Percentiles rank a stretch among this genome's conserved stretches.
Conservation (phyloP, 2,797 vertebrate genomes). For the Passerculus sandwichensis region DNA sequence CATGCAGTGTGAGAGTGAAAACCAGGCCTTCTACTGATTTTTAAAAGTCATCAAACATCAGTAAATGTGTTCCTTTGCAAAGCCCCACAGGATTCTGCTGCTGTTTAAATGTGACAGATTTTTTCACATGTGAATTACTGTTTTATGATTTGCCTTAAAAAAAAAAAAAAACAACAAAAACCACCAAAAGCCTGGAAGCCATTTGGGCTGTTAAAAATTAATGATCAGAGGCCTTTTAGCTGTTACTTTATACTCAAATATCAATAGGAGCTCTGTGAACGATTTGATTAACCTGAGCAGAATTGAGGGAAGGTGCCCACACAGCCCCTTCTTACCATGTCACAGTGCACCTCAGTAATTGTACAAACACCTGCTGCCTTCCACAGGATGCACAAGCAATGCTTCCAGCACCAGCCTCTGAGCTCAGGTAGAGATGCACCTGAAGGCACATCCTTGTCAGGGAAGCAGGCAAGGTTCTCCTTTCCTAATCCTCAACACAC, state of each 20-base stretch:
- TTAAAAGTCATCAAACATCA: not conserved
- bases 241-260: not conserved
- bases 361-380: rapidly evolving
- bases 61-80: not conserved
- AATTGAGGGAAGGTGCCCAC: not conserved
- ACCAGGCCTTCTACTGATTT: not conserved
- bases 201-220: conserved; percentile 27
- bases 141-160: not conserved
- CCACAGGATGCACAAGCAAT: not conserved
- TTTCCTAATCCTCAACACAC: not conserved
- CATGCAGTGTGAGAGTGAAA: not conserved
- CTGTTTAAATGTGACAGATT: not conserved
- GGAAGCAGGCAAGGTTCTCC: not conserved
- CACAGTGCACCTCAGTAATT: not conserved
- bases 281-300: not conserved
- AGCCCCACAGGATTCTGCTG: not conserved
- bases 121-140: not conserved
- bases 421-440: not conserved
- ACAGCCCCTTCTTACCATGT: not conserved
- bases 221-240: not conserved
- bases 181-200: not conserved
- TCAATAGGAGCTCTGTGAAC: not conserved
- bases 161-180: not conserved
- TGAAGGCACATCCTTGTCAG: not conserved
- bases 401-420: not conserved